Percentiles rank a stretch among this genome's conserved stretches.
These are phyloP conservation scores for Lepilemur ruficaudatus DNA, from an alignment of 2,797 vertebrate species.

Conservation along the genomic window DNA sequence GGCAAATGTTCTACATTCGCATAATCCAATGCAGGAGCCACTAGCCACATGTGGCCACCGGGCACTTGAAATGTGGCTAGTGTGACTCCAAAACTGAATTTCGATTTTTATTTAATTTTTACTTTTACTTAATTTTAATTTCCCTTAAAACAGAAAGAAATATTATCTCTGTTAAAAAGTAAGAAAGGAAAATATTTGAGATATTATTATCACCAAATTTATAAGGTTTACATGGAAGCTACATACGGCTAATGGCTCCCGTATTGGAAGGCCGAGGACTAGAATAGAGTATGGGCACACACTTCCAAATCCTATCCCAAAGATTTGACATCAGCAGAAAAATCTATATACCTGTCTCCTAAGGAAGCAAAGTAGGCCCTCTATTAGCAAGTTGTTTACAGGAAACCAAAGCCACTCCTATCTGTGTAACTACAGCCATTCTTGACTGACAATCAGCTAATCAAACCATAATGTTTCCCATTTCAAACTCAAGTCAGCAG, in stretches of 20 bases:
- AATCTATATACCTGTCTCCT: constrained; percentile 35
- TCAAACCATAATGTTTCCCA: not conserved
- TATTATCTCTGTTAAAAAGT: not conserved
- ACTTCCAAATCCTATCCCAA: constrained; percentile 46
- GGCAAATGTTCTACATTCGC: not conserved
- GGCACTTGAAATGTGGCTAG: not conserved
- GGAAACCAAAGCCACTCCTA: not conserved
- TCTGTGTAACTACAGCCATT: not conserved
- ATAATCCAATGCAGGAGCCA: not conserved
- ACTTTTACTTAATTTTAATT: not conserved
- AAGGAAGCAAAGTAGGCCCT: constrained; percentile 44
- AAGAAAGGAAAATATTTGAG: not conserved
- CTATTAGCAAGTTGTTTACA: constrained; percentile 34
- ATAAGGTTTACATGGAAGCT: not conserved
- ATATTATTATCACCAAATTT: not conserved
- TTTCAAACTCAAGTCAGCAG: constrained; percentile 21
- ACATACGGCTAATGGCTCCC: not conserved
- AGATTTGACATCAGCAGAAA: constrained; percentile 38
- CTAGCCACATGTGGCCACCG: not conserved
- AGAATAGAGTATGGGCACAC: not conserved
- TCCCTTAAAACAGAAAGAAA: not conserved
- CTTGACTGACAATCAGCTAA: not conserved
- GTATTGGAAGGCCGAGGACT: not conserved
- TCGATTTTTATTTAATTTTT: not conserved
- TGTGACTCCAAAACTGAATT: not conserved